Percentiles rank a stretch among this genome's conserved stretches.
These are phyloP conservation scores for Penaeus japonicus DNA, from an alignment of 1,140 invertebrate genomes.

Conservation along the genomic window DNA sequence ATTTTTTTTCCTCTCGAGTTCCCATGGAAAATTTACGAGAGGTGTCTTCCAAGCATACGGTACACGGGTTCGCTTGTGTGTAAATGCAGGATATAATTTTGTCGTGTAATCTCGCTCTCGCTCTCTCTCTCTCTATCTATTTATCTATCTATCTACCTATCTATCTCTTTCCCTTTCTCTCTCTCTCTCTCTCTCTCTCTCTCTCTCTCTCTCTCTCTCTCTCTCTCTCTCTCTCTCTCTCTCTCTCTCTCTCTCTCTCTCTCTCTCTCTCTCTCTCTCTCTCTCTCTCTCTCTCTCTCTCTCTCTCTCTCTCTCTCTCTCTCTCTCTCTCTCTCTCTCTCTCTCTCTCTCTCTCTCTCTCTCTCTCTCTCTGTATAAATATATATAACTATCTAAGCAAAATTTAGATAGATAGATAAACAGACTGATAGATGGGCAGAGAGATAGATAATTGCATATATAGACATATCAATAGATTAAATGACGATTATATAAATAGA, in stretches of 20 bases:
- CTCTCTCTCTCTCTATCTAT: background rate
- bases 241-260: background rate
- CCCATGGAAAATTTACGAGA: no score
- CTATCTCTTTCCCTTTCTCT: background rate
- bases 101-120: background rate
- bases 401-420: background rate
- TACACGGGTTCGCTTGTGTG: no score
- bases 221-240: background rate
- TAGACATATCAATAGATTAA: background rate
- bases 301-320: background rate
- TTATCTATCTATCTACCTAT: background rate
- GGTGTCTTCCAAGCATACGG: no score
- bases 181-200: background rate
- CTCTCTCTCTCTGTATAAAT: background rate
- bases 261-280: background rate
- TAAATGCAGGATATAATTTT: no score
- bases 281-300: background rate
- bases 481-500: no score
- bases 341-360: constrained; percentile 4
- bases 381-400: no score
- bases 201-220: background rate
- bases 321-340: constrained; percentile 2
- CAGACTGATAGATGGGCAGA: background rate
- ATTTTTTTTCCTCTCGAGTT: no score
- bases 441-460: background rate